Evolutionary conservation across 2,797 vertebrate species (phyloP).

Genomic region (Luscinia megarhynchos): DNA sequence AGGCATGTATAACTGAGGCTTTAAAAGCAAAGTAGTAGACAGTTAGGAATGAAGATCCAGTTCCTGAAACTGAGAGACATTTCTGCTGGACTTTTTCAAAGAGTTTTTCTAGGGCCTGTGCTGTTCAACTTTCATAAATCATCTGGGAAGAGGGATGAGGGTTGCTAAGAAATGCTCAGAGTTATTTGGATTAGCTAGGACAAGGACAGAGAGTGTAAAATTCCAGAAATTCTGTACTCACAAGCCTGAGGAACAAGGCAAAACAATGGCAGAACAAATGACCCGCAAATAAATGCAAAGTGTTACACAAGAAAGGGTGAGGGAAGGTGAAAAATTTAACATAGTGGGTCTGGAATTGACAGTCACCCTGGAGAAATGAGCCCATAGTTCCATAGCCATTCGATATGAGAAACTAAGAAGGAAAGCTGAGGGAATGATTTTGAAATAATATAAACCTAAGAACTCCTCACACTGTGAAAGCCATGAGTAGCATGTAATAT

Average conservation of each 20-base stretch:
- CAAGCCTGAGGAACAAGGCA: background rate
- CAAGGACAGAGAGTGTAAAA: rapidly evolving
- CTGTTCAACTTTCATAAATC: background rate
- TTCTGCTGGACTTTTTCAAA: background rate
- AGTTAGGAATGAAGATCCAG: background rate
- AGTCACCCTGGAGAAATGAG: background rate
- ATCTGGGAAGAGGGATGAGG: background rate
- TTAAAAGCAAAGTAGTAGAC: background rate
- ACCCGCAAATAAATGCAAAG: background rate
- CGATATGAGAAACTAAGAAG: background rate
- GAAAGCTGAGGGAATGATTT: background rate
- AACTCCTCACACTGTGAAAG: background rate
- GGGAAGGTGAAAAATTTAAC: background rate
- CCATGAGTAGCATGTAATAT: background rate
- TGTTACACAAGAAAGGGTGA: background rate
- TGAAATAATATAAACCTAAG: background rate
- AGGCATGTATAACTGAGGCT: background rate
- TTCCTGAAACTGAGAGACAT: background rate
- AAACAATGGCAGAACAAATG: background rate
- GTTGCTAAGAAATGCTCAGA: background rate
- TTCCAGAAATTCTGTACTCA: background rate
- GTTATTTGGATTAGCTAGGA: background rate
- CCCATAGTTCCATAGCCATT: background rate
- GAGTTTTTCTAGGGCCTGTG: background rate
- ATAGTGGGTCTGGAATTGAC: background rate